Conservation (phyloP, 2,113 vertebrate species). For the Mobula birostris region DNA sequence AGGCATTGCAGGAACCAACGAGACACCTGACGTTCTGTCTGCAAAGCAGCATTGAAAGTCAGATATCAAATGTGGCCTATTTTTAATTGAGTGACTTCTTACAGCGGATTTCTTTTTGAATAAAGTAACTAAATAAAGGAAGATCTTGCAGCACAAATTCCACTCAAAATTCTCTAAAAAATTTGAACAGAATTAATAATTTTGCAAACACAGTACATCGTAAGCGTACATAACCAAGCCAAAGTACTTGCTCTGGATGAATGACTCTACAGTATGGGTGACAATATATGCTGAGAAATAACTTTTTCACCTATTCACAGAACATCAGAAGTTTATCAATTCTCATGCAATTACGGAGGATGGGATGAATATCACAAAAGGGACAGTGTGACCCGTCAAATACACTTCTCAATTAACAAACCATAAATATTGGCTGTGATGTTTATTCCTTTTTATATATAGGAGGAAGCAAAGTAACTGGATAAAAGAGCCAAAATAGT, state of each 20-base stretch:
- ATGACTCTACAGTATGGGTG: background rate
- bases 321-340: background rate
- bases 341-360: background rate
- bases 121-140: background rate
- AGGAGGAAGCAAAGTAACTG: background rate
- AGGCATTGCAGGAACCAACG: conserved; percentile 93
- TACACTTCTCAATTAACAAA: background rate
- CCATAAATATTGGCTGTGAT: background rate
- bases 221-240: background rate
- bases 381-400: background rate
- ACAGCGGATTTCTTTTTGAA: no score
- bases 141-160: background rate
- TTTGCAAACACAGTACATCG: background rate
- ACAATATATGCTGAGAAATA: background rate
- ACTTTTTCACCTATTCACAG: background rate
- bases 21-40: conserved; percentile 90
- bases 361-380: background rate
- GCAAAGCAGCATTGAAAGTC: conserved; percentile 21
- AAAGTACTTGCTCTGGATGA: background rate
- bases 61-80: background rate
- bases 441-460: background rate
- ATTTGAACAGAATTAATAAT: background rate
- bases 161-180: background rate
- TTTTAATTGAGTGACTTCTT: background rate
- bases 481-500: background rate